phyloP scores from a whole-genome alignment of 2,797 vertebrate genomes.

The Petrocephalus sullivani region DNA sequence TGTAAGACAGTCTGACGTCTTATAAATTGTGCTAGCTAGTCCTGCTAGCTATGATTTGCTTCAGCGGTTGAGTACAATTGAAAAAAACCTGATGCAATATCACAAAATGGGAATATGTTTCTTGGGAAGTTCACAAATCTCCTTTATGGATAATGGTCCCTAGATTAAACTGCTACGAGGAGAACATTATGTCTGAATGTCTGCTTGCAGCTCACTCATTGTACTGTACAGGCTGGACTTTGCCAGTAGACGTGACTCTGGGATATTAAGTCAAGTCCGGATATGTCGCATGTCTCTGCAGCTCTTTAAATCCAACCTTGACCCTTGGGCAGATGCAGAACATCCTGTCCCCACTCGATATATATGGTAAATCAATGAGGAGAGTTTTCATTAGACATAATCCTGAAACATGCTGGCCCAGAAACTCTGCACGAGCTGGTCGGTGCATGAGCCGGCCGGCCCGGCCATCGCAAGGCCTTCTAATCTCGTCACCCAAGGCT shows the following conservation, averaged over 20 bases:
- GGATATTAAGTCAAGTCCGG: background rate
- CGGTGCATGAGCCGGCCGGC: slow-evolving; percentile 33
- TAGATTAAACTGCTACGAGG: background rate
- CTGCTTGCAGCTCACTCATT: background rate
- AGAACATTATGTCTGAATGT: background rate
- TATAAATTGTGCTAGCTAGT: background rate
- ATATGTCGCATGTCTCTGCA: background rate
- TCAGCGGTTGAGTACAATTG: background rate
- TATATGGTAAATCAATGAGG: slow-evolving; percentile 15
- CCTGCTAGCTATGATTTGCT: background rate
- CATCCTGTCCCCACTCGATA: background rate
- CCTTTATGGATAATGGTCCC: background rate
- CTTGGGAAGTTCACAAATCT: background rate
- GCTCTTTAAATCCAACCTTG: slow-evolving; percentile 20
- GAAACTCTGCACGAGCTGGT: slow-evolving; percentile 12
- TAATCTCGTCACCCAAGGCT: slow-evolving; percentile 43
- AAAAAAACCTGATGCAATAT: background rate
- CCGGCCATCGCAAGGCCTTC: slow-evolving; percentile 26
- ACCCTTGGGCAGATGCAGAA: background rate
- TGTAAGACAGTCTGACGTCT: background rate
- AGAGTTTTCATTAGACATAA: slow-evolving; percentile 24
- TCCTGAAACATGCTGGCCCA: slow-evolving; percentile 12
- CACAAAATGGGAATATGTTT: background rate
- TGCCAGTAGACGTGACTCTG: background rate
- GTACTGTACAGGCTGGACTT: background rate